Conservation (phyloP, 2,797 vertebrate genomes). For the Siniperca undulata region DNA sequence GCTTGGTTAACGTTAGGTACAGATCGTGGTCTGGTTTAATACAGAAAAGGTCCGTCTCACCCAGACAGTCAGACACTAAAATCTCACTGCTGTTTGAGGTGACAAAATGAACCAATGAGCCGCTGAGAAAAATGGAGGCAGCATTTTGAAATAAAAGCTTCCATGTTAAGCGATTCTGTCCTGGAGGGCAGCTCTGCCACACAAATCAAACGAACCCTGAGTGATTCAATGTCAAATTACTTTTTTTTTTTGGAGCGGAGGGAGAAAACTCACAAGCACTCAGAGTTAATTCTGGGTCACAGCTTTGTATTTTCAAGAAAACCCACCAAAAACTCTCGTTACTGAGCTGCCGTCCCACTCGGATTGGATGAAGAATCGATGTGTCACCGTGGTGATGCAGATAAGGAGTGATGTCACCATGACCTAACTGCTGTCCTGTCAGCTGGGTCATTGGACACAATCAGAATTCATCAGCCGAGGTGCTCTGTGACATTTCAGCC, state of each 20-base stretch:
- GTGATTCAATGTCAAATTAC: neutral
- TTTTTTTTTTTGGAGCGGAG: neutral
- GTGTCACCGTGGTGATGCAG: conserved; percentile 38
- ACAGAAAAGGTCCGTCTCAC: too few relatives aligned
- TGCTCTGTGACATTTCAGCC: conserved; percentile 30
- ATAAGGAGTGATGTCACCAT: conserved; percentile 31
- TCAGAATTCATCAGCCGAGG: conserved; percentile 48
- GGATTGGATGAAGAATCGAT: neutral
- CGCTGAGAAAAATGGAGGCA: neutral
- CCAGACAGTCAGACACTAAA: too few relatives aligned
- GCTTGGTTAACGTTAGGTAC: too few relatives aligned
- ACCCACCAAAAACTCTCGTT: neutral
- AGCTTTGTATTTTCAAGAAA: neutral
- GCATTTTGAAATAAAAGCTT: neutral
- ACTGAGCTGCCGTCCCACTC: neutral
- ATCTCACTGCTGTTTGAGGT: too few relatives aligned
- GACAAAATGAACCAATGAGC: neutral
- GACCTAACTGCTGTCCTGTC: neutral
- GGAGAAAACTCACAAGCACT: neutral
- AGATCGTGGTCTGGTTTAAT: too few relatives aligned
- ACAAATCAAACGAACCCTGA: neutral
- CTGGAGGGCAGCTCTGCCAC: neutral
- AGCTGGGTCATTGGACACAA: conserved; percentile 14
- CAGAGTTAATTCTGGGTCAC: neutral
- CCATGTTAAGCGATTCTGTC: neutral